Conservation (phyloP, 2,113 vertebrate species). For the Corvus moneduloides region DNA sequence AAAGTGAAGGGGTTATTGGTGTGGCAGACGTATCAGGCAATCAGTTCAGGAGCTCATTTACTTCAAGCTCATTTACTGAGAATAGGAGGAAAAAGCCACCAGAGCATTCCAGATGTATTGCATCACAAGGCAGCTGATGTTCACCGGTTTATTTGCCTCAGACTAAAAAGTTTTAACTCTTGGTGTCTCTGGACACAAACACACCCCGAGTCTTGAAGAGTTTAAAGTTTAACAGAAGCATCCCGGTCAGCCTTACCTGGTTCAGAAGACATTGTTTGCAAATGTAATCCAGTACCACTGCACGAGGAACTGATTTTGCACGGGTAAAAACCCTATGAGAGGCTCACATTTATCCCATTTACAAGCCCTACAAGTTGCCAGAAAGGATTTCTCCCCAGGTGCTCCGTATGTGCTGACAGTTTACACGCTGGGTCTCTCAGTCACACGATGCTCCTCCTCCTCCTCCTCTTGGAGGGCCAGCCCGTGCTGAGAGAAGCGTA, state of each 20-base stretch:
- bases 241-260: conserved; percentile 23
- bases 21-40: background rate
- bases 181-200: background rate
- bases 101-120: conserved; percentile 41
- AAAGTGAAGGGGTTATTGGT: background rate
- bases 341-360: background rate
- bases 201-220: background rate
- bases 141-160: background rate
- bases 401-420: background rate
- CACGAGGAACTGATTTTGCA: background rate
- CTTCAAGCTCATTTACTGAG: background rate
- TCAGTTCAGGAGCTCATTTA: background rate
- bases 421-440: background rate
- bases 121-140: conserved; percentile 50
- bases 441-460: background rate
- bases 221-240: background rate
- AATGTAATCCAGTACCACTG: background rate
- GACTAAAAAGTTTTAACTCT: background rate
- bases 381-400: background rate
- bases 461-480: background rate
- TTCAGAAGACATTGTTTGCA: conserved; percentile 45
- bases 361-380: background rate
- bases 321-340: background rate
- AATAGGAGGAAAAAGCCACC: background rate
- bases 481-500: background rate